Evolutionary conservation across 2,797 vertebrate genomes (phyloP), one percentile per base, ranked within the genome.

Genomic region (Ara ararauna): DNA sequence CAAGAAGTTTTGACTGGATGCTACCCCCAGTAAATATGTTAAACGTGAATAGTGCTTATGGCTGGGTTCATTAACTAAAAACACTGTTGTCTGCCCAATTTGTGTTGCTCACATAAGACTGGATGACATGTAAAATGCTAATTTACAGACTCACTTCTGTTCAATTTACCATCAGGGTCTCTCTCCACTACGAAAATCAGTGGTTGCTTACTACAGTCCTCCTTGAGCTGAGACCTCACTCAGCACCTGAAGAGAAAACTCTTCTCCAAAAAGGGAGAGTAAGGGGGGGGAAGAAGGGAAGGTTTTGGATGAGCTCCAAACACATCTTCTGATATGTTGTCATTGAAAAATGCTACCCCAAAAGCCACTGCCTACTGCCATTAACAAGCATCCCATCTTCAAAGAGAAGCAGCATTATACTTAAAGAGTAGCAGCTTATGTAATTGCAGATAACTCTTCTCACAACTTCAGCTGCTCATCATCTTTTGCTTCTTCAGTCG

Each of bases 1-100:
- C 56, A 95, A 82, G 80, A 75, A 64, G 56, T 92, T 89, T 87
- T 94, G 94, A 95, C 88, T 96, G 94, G 73, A 77, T 18, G 50
- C 64, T 86, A 76, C 44, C 47, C 32, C 53, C 84, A 82, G 71
- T 91, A 96, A 97, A 94, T 40, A 94, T 68, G 85, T 42, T 78
- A 93, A 87, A 88, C 3, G 61, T 89, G 47, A 79, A 26, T 9
- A 81, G 64, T 44, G 88, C 85, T 81, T 66, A 87, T 32, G 73
- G 78, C n/a, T 83, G 66, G 62, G 75, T 68, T 94, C 82, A 80
- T 93, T 87, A 96, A 74, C 29, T 58, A 67, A 91, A 94, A 93
- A 71, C 11, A 75, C 90, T 93, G 67, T 58, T 87, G 61, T 80
- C 86, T 83, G 81, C 86, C 90, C 75, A 72, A 85, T 61, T 87